Evolutionary conservation across 1,140 invertebrate species (phyloP), one percentile per base, ranked within the genome.

Genomic region (Drosophila funebris): DNA sequence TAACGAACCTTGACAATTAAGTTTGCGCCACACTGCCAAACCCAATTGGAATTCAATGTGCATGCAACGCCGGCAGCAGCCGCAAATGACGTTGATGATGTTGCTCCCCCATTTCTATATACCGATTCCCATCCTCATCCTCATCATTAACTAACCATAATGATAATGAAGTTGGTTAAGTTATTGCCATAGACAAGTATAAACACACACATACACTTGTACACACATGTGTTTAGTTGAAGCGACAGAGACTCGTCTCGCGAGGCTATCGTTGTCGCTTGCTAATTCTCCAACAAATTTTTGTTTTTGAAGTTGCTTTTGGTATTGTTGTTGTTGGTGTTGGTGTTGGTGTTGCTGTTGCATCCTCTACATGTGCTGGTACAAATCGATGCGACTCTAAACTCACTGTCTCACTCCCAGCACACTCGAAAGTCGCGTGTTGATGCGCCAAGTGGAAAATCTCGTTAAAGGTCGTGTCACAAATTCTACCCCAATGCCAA

Each of bases 1-100:
- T 87, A 85, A 85, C 81, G 81, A 85, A 85, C 81, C 81, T 87
- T 85, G 81, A 85, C 81, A 85, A 85, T 85, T 85, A 85, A 85
- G 78, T 85, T 85, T 85, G 73, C 78, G 82, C 82, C 82, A 87
- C 77, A 82, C 77, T 85, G 82, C 78, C 81, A 85, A 85, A 87
- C 78, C 75, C 83, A 85, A 85, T 85, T 85, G 81, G 83, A 85
- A 85, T 85, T 85, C 81, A 85, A 85, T 85, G 81, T 85, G 82
- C 82, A 84, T 84, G 82, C 81, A 73, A 84, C 73, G 82, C 58
- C 80, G 36, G 73, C 76, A 72, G 70, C 48, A 63, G 71, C 79
- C 50, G 71, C 24, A 66, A 85, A 71, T 67, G 66, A 62, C 66
- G 57, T 61, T 53, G 82, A 69, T 84, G 81, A 80, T 83, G 80